Conservation (phyloP, 2,113 vertebrate genomes). For the Anhinga rufa region DNA sequence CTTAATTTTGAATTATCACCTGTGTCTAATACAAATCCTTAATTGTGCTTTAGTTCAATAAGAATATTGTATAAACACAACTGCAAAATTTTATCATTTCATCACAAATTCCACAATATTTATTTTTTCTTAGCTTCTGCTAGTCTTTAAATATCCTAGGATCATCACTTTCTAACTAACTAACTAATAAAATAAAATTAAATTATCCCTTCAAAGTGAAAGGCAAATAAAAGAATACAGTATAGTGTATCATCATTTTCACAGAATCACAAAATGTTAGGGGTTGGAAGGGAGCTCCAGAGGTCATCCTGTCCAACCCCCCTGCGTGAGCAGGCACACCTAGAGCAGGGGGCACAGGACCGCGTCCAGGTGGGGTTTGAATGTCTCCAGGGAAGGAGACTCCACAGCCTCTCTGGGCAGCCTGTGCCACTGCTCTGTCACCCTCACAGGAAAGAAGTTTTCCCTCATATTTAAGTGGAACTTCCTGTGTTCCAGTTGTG, state of each 20-base stretch:
- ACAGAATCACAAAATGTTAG: too few species aligned
- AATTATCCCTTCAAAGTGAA: background rate
- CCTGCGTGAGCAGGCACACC: too few species aligned
- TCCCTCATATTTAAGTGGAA: too few species aligned
- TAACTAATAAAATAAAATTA: background rate
- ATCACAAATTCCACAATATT: background rate
- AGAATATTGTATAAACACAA: background rate
- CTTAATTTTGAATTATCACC: background rate
- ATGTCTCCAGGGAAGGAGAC: too few species aligned
- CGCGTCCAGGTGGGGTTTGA: too few species aligned
- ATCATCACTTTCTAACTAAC: background rate
- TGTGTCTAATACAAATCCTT: background rate
- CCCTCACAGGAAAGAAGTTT: too few species aligned
- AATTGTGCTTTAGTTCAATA: background rate
- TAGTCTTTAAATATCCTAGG: background rate
- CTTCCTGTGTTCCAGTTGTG: too few species aligned
- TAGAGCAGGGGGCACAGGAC: too few species aligned
- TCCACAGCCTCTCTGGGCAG: too few species aligned
- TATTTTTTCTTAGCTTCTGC: background rate
- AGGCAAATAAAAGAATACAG: background rate
- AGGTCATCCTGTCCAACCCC: too few species aligned
- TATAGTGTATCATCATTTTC: background rate
- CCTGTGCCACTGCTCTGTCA: too few species aligned
- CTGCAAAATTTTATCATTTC: background rate
- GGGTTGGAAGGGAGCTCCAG: too few species aligned